Conservation (phyloP, 2,797 vertebrate species). For the Yasuhikotakia modesta region DNA sequence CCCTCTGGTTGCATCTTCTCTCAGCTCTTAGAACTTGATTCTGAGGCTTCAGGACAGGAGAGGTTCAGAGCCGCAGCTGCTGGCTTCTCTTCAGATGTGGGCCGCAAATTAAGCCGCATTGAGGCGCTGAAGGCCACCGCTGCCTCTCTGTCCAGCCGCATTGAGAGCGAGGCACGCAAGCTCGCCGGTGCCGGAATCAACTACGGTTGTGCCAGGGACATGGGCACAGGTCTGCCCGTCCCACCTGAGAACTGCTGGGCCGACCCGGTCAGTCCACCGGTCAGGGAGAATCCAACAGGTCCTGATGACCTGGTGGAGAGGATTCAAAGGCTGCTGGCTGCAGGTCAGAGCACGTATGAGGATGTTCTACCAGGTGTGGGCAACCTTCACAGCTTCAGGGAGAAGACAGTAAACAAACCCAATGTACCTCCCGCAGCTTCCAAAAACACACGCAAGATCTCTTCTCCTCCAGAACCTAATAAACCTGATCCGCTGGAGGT, state of each 20-base stretch:
- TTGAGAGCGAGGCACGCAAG: slow-evolving; percentile 91
- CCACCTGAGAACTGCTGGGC: slow-evolving; percentile 70
- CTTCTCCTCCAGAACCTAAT: slow-evolving; percentile 6
- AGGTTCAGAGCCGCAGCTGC: neutral
- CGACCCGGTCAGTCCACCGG: slow-evolving; percentile 77
- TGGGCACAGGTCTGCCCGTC: slow-evolving; percentile 70
- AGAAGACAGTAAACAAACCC: slow-evolving; percentile 61
- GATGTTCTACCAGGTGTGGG: slow-evolving; percentile 82
- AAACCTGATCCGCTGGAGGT: neutral
- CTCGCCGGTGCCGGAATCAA: slow-evolving; percentile 83
- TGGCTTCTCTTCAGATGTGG: neutral
- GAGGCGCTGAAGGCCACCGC: slow-evolving; percentile 94
- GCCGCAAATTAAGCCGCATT: slow-evolving; percentile 83
- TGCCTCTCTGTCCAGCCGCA: slow-evolving; percentile 88
- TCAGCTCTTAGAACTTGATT: slow-evolving; percentile 81
- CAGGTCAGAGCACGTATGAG: slow-evolving; percentile 79
- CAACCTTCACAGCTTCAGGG: slow-evolving; percentile 79
- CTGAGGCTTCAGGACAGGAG: slow-evolving; percentile 59
- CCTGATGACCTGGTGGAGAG: slow-evolving; percentile 71
- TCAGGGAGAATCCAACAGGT: slow-evolving; percentile 69
- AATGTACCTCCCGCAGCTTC: neutral
- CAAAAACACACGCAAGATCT: neutral
- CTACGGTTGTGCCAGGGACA: slow-evolving; percentile 74
- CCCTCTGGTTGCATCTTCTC: slow-evolving; percentile 78
- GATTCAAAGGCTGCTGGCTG: slow-evolving; percentile 81